Evolutionary conservation across 2,888 invertebrate species (phyloP).

Genomic region (Ophion ventricosus): DNA sequence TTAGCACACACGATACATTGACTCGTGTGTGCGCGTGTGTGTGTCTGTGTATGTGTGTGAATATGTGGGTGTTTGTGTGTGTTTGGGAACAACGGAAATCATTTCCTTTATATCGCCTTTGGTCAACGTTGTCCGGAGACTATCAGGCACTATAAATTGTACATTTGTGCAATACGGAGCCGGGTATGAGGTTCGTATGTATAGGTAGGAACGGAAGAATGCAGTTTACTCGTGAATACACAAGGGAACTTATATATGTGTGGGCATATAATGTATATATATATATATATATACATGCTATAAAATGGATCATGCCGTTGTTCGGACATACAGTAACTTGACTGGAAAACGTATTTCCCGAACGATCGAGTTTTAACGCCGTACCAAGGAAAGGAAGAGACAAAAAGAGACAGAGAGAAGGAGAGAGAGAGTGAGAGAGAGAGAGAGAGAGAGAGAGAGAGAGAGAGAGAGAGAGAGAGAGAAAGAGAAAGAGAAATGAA

Average conservation of each 20-base stretch:
- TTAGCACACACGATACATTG: not conserved
- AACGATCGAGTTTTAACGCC: constrained; percentile 59
- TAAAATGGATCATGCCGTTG: constrained; percentile 60
- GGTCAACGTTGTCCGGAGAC: constrained; percentile 25
- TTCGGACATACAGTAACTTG: constrained; percentile 47
- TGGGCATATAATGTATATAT: not conserved
- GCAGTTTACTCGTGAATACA: not conserved
- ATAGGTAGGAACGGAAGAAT: not conserved
- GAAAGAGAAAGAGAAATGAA: constrained; percentile 27
- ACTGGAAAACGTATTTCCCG: constrained; percentile 65
- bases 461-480: constrained; percentile 11
- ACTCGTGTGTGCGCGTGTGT: not conserved
- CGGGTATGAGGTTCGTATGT: not conserved
- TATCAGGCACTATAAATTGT: not conserved
- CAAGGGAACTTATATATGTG: not conserved
- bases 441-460: constrained; percentile 7
- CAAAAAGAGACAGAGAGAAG: not conserved
- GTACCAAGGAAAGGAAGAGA: constrained; percentile 19
- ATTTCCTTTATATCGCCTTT: constrained; percentile 17
- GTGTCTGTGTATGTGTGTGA: not conserved
- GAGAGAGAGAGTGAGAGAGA: constrained; percentile 24
- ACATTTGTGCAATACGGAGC: not conserved
- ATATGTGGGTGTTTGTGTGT: no score
- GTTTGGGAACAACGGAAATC: no score
- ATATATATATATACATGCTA: constrained; percentile 8